These are phyloP conservation scores for Epinotia nisella DNA, from an alignment of 2,888 invertebrate genomes.

Conservation along the genomic window DNA sequence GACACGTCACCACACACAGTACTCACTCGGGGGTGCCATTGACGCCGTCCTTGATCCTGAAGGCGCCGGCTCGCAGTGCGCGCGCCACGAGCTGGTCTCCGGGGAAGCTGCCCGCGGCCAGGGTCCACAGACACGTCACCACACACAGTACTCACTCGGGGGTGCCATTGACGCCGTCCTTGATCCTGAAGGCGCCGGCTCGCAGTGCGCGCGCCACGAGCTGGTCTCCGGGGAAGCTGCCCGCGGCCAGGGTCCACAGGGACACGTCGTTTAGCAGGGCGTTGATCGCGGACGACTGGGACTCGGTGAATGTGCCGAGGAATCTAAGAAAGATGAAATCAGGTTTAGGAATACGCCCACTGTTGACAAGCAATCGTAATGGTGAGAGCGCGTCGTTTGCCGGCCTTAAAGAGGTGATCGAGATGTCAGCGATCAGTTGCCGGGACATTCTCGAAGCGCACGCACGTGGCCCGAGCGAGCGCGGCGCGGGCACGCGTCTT, in stretches of 20 bases:
- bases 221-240: not conserved
- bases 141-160: constrained; percentile 12
- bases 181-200: not conserved
- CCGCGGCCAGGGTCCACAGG: not conserved
- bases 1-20: too few relatives aligned
- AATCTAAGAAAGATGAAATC: not conserved
- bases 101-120: not conserved
- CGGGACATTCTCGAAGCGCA: too few relatives aligned
- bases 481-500: too few relatives aligned
- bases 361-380: too few relatives aligned
- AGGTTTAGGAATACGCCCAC: too few relatives aligned
- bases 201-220: not conserved
- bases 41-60: not conserved
- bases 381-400: too few relatives aligned
- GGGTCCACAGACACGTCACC: not conserved
- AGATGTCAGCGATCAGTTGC: too few relatives aligned
- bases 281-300: constrained; percentile 10
- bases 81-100: not conserved
- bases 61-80: not conserved
- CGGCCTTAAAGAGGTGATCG: too few relatives aligned
- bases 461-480: too few relatives aligned
- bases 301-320: constrained; percentile 4
- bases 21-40: too few relatives aligned
- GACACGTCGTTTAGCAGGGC: not conserved
- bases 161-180: constrained; percentile 14